phyloP scores from a whole-genome alignment of 2,113 vertebrate species.

The Xiphophorus maculatus region DNA sequence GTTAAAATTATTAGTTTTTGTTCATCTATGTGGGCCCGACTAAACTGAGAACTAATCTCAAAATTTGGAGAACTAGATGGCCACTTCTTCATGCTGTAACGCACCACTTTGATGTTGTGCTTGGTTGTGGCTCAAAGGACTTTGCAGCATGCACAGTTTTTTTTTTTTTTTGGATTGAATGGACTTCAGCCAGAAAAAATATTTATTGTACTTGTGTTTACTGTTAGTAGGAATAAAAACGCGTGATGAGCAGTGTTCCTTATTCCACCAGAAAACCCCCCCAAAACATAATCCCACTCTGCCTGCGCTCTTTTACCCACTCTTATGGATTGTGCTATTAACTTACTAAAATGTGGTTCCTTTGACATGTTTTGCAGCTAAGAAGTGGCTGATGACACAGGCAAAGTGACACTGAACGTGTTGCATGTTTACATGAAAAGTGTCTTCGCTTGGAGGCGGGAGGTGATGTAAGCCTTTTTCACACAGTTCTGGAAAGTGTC shows the following conservation, averaged over 20 bases:
- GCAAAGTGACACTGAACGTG: neutral
- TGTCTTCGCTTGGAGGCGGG: conserved; percentile 17
- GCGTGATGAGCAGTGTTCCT: conserved; percentile 15
- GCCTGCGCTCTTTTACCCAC: conserved; percentile 32
- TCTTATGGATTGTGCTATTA: neutral
- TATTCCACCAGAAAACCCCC: conserved; percentile 20
- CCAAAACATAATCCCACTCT: neutral
- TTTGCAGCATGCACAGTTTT: neutral
- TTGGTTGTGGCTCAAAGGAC: neutral
- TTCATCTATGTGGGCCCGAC: too few relatives aligned
- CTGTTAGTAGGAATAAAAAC: neutral
- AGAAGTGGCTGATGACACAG: conserved; percentile 20
- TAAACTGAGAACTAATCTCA: too few relatives aligned
- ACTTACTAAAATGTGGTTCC: neutral
- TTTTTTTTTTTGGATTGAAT: neutral
- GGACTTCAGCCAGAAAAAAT: neutral
- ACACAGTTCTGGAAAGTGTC: conserved; percentile 52
- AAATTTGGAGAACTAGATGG: conserved; percentile 14
- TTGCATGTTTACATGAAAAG: conserved; percentile 17
- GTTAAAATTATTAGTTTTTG: too few relatives aligned
- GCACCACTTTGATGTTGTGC: conserved; percentile 3
- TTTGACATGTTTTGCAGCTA: neutral
- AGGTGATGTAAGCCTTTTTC: conserved; percentile 22
- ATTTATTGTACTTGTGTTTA: conserved; percentile 16
- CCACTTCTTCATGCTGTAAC: conserved; percentile 10